Evolutionary conservation across 2,113 vertebrate genomes (phyloP).

Genomic region (Gavialis gangeticus): DNA sequence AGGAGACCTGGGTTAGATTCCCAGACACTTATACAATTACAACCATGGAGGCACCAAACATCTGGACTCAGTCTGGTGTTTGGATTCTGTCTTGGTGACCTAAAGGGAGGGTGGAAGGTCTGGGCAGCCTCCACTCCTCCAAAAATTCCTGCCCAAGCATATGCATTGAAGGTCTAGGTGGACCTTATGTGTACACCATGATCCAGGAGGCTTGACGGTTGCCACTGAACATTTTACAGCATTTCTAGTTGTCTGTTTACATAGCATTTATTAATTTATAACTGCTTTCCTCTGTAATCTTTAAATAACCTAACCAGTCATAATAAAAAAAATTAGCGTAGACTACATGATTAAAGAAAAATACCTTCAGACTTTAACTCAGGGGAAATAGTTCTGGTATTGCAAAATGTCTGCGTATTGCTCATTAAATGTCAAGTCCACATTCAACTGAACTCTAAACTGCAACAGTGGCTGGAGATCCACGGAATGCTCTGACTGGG

Average conservation of each 20-base stretch:
- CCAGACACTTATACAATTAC: too few relatives aligned
- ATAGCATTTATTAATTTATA: neutral
- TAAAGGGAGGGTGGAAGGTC: too few relatives aligned
- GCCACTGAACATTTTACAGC: neutral
- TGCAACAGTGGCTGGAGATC: neutral
- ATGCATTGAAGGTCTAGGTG: too few relatives aligned
- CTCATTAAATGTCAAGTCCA: neutral
- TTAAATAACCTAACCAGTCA: neutral
- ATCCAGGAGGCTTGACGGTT: too few relatives aligned
- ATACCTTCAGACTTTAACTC: neutral
- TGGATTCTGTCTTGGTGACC: too few relatives aligned
- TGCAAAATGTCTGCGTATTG: neutral
- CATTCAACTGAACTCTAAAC: neutral
- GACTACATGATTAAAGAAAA: neutral
- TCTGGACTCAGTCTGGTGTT: too few relatives aligned
- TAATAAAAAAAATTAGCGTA: neutral
- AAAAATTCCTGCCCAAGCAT: too few relatives aligned
- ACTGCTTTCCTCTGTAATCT: neutral
- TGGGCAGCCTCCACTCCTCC: too few relatives aligned
- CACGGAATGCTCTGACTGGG: neutral
- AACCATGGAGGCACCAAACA: too few relatives aligned
- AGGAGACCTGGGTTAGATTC: too few relatives aligned
- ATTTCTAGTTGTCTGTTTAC: neutral
- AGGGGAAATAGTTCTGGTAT: neutral
- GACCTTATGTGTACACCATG: too few relatives aligned